Percentiles rank a stretch among this genome's conserved stretches.
phyloP scores from a whole-genome alignment of 2,797 vertebrate species.

The Sebastiscus tertius region DNA sequence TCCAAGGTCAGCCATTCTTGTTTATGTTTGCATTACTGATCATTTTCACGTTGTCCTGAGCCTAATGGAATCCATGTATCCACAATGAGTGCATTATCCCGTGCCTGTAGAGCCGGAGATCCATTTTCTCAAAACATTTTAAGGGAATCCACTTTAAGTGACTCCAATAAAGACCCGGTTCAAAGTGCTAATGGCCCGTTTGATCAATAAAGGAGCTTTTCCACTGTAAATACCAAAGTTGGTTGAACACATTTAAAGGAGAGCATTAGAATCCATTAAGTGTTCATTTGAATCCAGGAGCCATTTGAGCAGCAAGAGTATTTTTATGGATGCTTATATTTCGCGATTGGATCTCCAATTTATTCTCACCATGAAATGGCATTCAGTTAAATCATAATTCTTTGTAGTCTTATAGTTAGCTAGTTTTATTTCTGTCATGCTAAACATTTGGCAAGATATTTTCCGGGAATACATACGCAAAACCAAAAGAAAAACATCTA shows the following conservation, averaged over 20 bases:
- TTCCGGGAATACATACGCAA: neutral
- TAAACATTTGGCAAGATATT: neutral
- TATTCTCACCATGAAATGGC: neutral
- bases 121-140: conserved; percentile 71
- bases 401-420: neutral
- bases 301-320: conserved; percentile 26
- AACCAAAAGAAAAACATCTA: neutral
- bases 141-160: conserved; percentile 61
- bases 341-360: neutral
- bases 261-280: conserved; percentile 60
- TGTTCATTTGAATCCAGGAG: conserved; percentile 32
- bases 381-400: neutral
- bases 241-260: conserved; percentile 43
- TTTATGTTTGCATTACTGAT: conserved; percentile 54
- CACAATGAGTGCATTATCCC: conserved; percentile 56
- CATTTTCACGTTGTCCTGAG: conserved; percentile 20
- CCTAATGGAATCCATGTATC: conserved; percentile 59
- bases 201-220: conserved; percentile 77
- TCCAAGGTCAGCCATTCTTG: conserved; percentile 28
- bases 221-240: conserved; percentile 45
- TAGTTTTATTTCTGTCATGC: neutral
- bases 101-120: conserved; percentile 27
- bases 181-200: conserved; percentile 73
- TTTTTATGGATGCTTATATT: conserved; percentile 30
- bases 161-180: conserved; percentile 69